A percentile compares a stretch with the other conserved stretches of the same genome.
Conservation (phyloP, 2,888 invertebrate genomes). For the Idaea aversata region DNA sequence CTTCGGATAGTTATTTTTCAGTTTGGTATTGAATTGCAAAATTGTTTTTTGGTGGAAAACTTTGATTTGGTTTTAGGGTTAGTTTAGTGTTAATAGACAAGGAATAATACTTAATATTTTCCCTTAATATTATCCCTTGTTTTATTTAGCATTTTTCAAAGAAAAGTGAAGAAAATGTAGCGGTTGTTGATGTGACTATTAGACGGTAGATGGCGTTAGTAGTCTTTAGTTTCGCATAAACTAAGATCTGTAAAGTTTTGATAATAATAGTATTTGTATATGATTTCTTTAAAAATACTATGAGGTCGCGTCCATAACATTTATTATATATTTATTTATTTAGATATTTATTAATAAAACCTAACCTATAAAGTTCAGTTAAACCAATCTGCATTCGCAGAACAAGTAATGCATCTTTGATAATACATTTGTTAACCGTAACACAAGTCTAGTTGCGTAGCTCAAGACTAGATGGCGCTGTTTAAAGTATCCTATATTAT, state of each 20-base stretch:
- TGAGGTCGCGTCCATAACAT: no score
- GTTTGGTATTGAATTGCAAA: neutral
- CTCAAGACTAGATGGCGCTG: neutral
- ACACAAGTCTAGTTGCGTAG: no score
- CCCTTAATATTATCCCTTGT: no score
- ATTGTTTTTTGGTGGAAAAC: neutral
- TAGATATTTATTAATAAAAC: neutral
- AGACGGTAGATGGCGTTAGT: slow-evolving; percentile 27
- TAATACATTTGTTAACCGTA: no score
- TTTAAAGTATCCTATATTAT: no score
- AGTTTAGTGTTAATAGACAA: no score
- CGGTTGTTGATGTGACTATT: slow-evolving; percentile 24
- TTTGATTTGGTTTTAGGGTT: neutral
- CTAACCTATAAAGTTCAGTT: no score
- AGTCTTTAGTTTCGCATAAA: slow-evolving; percentile 5
- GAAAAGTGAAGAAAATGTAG: neutral
- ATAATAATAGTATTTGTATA: neutral
- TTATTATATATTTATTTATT: neutral
- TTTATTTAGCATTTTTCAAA: neutral
- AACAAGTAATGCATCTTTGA: no score
- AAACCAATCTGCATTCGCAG: no score
- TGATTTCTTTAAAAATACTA: neutral
- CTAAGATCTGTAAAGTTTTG: slow-evolving; percentile 7
- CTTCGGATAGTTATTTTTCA: no score
- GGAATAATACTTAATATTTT: no score